These are phyloP conservation scores for Neolamprologus devosi DNA, from an alignment of 2,113 vertebrate genomes.

Conservation along the genomic window DNA sequence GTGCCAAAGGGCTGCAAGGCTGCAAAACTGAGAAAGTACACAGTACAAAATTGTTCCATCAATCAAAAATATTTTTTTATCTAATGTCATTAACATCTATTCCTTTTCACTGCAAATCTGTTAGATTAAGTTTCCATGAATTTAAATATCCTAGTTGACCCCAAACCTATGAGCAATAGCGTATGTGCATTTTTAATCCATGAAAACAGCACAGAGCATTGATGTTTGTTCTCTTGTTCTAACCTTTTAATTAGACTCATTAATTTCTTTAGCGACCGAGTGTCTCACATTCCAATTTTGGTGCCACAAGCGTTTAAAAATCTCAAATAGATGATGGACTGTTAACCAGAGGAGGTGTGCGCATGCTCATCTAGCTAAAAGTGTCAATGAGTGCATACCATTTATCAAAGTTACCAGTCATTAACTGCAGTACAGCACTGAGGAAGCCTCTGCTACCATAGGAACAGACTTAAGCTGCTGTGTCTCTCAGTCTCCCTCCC, in stretches of 20 bases:
- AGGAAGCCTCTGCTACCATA: conserved; percentile 25
- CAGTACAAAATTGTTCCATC: not conserved
- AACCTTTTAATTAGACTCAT: not conserved
- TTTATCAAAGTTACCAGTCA: conserved; percentile 18
- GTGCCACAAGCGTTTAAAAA: not conserved
- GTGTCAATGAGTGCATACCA: conserved; percentile 6
- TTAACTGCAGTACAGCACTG: conserved; percentile 3
- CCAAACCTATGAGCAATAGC: not conserved
- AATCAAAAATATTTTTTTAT: not conserved
- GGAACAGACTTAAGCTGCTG: conserved; percentile 34
- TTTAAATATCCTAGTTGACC: not conserved
- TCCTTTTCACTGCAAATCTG: not conserved
- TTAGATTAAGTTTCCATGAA: not conserved
- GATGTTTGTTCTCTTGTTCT: not conserved
- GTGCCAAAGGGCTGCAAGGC: not conserved
- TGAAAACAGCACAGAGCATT: not conserved
- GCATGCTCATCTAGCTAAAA: not conserved
- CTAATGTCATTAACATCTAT: not conserved
- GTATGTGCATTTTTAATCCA: not conserved
- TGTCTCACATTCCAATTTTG: not conserved
- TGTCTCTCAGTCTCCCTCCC: conserved; percentile 17
- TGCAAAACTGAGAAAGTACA: not conserved
- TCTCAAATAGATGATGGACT: not conserved
- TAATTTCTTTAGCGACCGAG: not conserved
- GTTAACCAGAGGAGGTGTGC: not conserved